A percentile compares a stretch with the other conserved stretches of the same genome.
Evolutionary conservation across 2,113 vertebrate species (phyloP).

Genomic region (Ovis canadensis): DNA sequence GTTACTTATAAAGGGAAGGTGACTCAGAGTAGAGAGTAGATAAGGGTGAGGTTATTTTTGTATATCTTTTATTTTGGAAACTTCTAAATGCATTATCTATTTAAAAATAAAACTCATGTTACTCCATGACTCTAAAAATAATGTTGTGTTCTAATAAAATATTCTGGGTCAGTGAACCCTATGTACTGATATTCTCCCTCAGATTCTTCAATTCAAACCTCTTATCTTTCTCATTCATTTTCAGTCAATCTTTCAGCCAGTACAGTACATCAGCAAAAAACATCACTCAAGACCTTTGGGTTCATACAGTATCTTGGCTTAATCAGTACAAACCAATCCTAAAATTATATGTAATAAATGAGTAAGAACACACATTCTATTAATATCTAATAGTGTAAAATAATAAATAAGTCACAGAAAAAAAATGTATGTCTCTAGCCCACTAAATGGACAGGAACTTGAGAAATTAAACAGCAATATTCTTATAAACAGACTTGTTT

Average conservation of each 20-base stretch:
- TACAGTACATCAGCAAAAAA: neutral
- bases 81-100: neutral
- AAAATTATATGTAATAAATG: neutral
- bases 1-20: neutral
- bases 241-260: neutral
- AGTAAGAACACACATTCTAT: neutral
- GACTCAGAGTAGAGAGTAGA: neutral
- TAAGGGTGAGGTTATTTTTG: neutral
- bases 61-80: neutral
- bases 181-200: neutral
- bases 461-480: neutral
- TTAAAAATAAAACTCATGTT: neutral
- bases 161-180: neutral
- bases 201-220: neutral
- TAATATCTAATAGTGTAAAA: neutral
- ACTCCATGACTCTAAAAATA: neutral
- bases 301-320: neutral
- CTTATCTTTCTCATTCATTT: neutral
- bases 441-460: neutral
- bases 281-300: neutral
- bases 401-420: neutral
- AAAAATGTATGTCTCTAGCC: neutral
- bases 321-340: conserved; percentile 19
- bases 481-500: neutral
- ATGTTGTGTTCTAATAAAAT: neutral